Evolutionary conservation across 1,140 invertebrate genomes (phyloP).

Genomic region (Philotrypesis tridentata): DNA sequence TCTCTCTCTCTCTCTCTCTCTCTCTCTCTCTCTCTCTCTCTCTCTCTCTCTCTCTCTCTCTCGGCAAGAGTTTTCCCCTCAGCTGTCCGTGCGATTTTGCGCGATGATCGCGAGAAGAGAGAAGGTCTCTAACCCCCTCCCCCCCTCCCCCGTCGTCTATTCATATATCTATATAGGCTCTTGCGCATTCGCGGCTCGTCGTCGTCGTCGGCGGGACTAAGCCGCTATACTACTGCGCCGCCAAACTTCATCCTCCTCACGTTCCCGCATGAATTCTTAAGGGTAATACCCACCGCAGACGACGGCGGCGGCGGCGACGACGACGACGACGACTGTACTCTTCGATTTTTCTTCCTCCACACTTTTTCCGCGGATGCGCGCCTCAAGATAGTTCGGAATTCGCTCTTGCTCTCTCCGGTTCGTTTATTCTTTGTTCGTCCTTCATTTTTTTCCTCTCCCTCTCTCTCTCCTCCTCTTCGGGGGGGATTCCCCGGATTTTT

Average conservation of each 20-base stretch:
- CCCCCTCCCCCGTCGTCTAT: too few relatives aligned
- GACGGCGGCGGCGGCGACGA: slow-evolving; percentile 33
- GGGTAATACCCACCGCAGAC: slow-evolving; percentile 61
- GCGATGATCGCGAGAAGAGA: slow-evolving; percentile 18
- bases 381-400: neutral
- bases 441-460: neutral
- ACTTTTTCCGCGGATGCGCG: neutral
- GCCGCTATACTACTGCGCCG: slow-evolving; percentile 53
- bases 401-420: neutral
- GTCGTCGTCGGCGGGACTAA: slow-evolving; percentile 50
- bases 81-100: neutral
- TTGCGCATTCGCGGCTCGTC: slow-evolving; percentile 48
- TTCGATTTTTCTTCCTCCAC: neutral
- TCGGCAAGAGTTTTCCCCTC: neutral
- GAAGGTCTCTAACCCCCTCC: slow-evolving; percentile 32
- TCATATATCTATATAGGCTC: neutral
- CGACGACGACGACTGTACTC: slow-evolving; percentile 22
- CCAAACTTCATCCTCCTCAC: slow-evolving; percentile 57
- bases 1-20: too few relatives aligned
- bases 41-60: too few relatives aligned
- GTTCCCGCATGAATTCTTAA: slow-evolving; percentile 64
- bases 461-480: neutral
- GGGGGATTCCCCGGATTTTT: neutral
- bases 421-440: slow-evolving; percentile 1
- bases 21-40: too few relatives aligned